Conservation (phyloP, 2,888 invertebrate genomes). For the Noctua pronuba region DNA sequence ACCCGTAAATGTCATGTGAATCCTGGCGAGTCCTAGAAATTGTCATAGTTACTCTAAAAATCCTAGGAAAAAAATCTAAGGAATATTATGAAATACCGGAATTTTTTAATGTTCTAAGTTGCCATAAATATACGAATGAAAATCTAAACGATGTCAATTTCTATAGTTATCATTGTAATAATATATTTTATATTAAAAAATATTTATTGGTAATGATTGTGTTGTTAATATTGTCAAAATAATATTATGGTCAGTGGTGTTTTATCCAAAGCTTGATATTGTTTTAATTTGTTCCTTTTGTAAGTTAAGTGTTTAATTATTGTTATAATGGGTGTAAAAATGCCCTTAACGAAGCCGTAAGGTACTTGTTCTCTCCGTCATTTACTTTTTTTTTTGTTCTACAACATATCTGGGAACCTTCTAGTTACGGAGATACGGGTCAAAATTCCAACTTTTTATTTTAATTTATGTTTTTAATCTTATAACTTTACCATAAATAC, state of each 20-base stretch:
- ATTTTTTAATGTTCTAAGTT: not conserved
- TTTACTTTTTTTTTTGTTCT: no score
- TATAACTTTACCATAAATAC: no score
- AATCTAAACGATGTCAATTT: conserved; percentile 6
- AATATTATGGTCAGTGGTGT: conserved; percentile 4
- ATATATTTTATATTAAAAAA: not conserved
- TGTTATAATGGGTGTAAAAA: no score
- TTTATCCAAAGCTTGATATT: not conserved
- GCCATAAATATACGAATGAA: not conserved
- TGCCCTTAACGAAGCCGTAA: no score
- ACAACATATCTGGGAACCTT: no score
- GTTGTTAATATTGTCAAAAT: conserved; percentile 1
- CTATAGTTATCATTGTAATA: not conserved
- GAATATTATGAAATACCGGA: not conserved
- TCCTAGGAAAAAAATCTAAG: not conserved
- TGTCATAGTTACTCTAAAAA: no score
- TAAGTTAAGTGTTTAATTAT: not conserved
- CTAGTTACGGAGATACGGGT: no score
- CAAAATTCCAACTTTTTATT: no score
- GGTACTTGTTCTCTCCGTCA: no score
- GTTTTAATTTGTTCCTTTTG: conserved; percentile 1
- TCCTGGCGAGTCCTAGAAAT: no score
- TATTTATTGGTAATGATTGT: not conserved
- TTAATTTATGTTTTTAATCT: no score
- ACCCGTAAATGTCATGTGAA: not conserved